Conservation (phyloP, 2,888 invertebrate species). For the Steinernema hermaphroditum region DNA sequence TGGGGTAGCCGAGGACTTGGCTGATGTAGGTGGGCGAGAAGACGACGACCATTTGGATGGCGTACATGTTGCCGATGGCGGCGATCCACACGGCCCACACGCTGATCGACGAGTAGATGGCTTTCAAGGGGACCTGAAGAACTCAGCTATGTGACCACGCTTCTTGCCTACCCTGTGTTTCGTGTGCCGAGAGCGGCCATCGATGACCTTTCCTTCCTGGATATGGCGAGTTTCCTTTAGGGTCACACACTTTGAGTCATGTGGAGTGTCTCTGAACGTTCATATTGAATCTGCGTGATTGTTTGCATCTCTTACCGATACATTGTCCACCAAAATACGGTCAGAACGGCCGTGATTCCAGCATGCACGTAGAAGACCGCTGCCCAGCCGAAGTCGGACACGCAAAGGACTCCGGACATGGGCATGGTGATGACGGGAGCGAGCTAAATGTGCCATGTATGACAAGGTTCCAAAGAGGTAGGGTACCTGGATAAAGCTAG, state of each 20-base stretch:
- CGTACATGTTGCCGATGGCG: constrained; percentile 43
- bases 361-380: constrained; percentile 46
- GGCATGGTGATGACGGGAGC: constrained; percentile 48
- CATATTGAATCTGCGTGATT: not conserved
- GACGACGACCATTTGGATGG: constrained; percentile 36
- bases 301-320: constrained; percentile 38
- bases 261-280: constrained; percentile 41
- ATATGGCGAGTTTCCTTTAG: constrained; percentile 43
- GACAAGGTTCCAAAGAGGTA: not conserved
- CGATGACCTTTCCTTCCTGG: constrained; percentile 44
- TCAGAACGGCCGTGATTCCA: constrained; percentile 38
- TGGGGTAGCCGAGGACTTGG: constrained; percentile 40
- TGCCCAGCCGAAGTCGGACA: constrained; percentile 36
- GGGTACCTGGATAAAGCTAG: constrained; percentile 42
- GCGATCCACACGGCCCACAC: constrained; percentile 51
- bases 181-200: constrained; percentile 32
- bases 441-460: constrained; percentile 34
- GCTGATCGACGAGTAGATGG: constrained; percentile 36
- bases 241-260: constrained; percentile 37
- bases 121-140: constrained; percentile 40
- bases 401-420: constrained; percentile 46
- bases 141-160: not conserved
- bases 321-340: constrained; percentile 45
- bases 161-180: constrained; percentile 37
- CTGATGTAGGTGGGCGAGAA: constrained; percentile 40